phyloP scores from a whole-genome alignment of 2,113 vertebrate genomes.

The Protobothrops mucrosquamatus region DNA sequence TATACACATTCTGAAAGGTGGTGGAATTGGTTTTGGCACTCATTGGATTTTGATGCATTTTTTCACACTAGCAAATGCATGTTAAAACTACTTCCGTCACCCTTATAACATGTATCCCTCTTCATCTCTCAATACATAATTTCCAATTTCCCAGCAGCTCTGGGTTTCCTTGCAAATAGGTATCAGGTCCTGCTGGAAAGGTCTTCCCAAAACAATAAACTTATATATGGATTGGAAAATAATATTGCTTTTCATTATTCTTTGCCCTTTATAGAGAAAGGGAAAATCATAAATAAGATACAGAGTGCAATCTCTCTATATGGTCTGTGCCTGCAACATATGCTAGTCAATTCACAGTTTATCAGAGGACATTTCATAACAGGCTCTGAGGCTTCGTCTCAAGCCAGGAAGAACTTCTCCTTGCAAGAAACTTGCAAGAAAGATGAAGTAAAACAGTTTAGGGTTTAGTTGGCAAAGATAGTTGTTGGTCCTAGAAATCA shows the following conservation, averaged over 20 bases:
- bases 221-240: constrained; percentile 44
- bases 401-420: constrained; percentile 33
- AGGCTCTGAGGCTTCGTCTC: constrained; percentile 24
- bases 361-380: constrained; percentile 38
- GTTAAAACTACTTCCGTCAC: neutral
- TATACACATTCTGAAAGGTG: neutral
- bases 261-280: constrained; percentile 42
- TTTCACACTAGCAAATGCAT: neutral
- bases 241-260: constrained; percentile 37
- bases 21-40: neutral
- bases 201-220: constrained; percentile 28
- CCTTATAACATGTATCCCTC: neutral
- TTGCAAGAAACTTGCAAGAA: constrained; percentile 36
- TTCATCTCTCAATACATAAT: constrained; percentile 8
- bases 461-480: neutral
- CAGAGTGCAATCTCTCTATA: constrained; percentile 34
- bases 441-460: neutral
- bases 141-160: neutral
- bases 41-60: neutral
- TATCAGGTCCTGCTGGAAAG: constrained; percentile 28
- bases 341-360: constrained; percentile 41
- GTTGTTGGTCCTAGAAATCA: neutral
- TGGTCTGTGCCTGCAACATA: constrained; percentile 39
- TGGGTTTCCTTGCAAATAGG: neutral
- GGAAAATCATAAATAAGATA: constrained; percentile 54